Base-by-base conservation (phyloP, 2,888 invertebrate genomes). In the Apantesis nais region DNA sequence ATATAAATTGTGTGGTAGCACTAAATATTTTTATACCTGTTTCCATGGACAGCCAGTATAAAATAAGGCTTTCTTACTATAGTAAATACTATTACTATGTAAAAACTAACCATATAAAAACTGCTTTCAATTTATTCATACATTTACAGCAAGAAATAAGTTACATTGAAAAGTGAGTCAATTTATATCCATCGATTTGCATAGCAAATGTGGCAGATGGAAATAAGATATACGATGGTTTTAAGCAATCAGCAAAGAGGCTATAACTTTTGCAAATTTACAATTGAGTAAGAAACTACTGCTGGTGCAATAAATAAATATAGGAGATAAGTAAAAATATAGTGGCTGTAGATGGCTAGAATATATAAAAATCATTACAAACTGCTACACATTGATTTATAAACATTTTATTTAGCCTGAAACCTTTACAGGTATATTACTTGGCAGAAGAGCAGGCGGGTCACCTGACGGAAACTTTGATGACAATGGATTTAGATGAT, bases 211-310 rank as follows among this genome's bases (percentile, higher is more conserved):
- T 16, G 65, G 69, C 61, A 58, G 68, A 64, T 39, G 61, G 55
- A 71, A 76, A 60, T 69, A 71, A 66, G n/a, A 69, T 60, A 61
- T 29, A 60, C 66, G 29, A 61, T 66, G 60, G 68, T 76, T 74
- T 79, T 65, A 68, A 74, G 61, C 67, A 79, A 79, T 78, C 70
- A 72, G 60, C 63, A 67, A 64, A 74, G 69, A 72, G 37, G 78
- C 68, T 70, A 70, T 77, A 79, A 78, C 70, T 70, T 69, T 16
- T 55, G 44, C 70, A 71, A 52, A 52, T 78, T 69, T 71, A 68
- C 69, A 71, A 77, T 66, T 66, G 58, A 52, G 4, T 52, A 65
- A 65, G 34, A 65, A 63, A 52, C 34, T 65, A 37, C 34, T 55
- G 31, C 25, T 11, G 34, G 22, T 22, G 65, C 48, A 52, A 34